These are phyloP conservation scores for Progne subis DNA, from an alignment of 2,113 vertebrate species.

Conservation along the genomic window DNA sequence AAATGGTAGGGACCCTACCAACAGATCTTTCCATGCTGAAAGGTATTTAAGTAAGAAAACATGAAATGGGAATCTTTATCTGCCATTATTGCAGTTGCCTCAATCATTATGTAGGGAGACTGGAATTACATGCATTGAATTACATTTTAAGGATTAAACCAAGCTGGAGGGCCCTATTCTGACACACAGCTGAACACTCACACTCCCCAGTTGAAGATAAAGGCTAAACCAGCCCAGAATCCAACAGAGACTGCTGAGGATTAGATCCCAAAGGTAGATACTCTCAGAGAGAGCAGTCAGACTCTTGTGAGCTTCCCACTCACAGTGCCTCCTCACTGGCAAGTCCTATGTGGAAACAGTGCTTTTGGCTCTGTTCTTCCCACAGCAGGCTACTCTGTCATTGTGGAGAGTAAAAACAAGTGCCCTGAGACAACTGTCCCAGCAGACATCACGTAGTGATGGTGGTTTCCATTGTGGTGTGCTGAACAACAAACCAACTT, in stretches of 20 bases:
- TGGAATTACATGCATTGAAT: neutral
- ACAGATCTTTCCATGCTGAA: neutral
- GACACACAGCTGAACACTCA: neutral
- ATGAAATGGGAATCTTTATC: neutral
- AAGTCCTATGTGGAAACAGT: neutral
- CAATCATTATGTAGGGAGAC: neutral
- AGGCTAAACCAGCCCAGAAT: neutral
- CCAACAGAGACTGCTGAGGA: neutral
- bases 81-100: neutral
- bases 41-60: constrained; percentile 8
- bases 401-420: neutral
- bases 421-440: neutral
- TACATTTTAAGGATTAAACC: neutral
- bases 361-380: neutral
- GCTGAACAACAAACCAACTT: neutral
- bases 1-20: neutral
- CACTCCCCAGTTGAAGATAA: neutral
- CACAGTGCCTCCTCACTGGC: neutral
- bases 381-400: neutral
- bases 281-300: neutral
- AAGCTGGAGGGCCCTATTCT: neutral
- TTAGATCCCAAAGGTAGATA: neutral
- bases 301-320: neutral
- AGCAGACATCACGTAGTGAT: neutral
- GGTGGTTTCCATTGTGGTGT: neutral